Base-by-base conservation (phyloP, 2,888 invertebrate species). In the Schizotus pectinicornis region DNA sequence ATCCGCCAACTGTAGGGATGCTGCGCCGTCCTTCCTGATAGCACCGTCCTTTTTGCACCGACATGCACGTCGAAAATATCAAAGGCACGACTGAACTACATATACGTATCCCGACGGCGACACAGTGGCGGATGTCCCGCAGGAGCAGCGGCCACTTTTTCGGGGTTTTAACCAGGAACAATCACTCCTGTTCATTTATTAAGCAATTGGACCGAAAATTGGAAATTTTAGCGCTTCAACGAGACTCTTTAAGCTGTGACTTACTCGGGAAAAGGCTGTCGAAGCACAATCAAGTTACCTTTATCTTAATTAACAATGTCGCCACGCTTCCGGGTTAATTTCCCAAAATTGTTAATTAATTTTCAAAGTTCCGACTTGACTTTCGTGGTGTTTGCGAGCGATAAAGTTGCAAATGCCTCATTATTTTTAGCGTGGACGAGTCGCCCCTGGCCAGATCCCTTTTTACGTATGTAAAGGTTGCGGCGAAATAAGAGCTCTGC, bases 1-100 rank as follows among this genome's bases (percentile, higher is more conserved):
- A 61, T 63, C 48, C 51, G 57, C 62, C 31, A 56, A 36, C 14
- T 43, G 56, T 61, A 64, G 67, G 71, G 71, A 72, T 71, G 72
- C 71, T 72, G 71, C 66, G 71, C 66, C 70, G 61, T 60, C 59
- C 62, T 65, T 63, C 63, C 56, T 51, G 59, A 50, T 59, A 36
- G 34, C 39, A 31, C 57, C 49, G 42, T 53, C 62, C 64, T 59
- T 62, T 63, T 56, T 65, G 48, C 45, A 51, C 42, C 63, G 53
- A 56, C 60, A 50, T 56, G 22, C 45, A 47, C 53, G 52, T 43
- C 47, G 59, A 35, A 50, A 50, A 55, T 51, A 51, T 57, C 58
- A 50, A 51, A 56, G 41, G 51, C 43, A 56, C 53, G 38, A 55
- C 45, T 64, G 61, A 59, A 59, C 61, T 61, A 57, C 49, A 59